These are phyloP conservation scores for Lithophane leautieri DNA, from an alignment of 2,888 invertebrate species.

Conservation along the genomic window DNA sequence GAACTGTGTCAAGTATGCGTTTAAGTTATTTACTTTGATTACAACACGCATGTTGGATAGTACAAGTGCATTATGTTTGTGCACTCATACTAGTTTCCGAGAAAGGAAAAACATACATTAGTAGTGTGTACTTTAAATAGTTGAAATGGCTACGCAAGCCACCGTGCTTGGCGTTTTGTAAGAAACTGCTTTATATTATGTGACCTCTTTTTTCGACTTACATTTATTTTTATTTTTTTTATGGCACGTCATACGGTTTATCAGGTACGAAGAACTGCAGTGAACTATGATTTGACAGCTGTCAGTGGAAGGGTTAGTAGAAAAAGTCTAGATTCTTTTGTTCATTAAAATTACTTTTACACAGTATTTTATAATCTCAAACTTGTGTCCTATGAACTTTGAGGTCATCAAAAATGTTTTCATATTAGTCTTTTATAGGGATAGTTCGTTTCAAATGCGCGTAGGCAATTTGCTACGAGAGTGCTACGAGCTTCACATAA, in stretches of 20 bases:
- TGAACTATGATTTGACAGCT: no score
- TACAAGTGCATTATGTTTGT: constrained; percentile 47
- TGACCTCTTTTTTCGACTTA: no score
- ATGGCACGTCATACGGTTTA: no score
- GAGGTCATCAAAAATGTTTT: neutral
- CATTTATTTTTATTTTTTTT: no score
- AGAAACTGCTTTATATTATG: neutral
- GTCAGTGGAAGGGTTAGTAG: no score
- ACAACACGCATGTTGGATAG: constrained; percentile 30
- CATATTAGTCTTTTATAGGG: neutral
- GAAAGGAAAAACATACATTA: constrained; percentile 32
- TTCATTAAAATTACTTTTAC: neutral
- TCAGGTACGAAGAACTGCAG: no score
- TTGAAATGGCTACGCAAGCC: neutral
- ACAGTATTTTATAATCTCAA: neutral
- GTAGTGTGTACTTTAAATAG: neutral
- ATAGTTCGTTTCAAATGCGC: constrained; percentile 8
- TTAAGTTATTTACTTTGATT: constrained; percentile 62
- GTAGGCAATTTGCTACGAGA: constrained; percentile 46
- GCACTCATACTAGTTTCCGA: constrained; percentile 30
- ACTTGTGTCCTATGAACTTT: neutral
- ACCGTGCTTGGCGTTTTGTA: neutral
- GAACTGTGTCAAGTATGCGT: constrained; percentile 66
- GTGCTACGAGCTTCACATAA: constrained; percentile 22
- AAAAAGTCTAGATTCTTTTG: neutral